Evolutionary conservation across 2,113 vertebrate species (phyloP).

Genomic region (Stercorarius parasiticus): DNA sequence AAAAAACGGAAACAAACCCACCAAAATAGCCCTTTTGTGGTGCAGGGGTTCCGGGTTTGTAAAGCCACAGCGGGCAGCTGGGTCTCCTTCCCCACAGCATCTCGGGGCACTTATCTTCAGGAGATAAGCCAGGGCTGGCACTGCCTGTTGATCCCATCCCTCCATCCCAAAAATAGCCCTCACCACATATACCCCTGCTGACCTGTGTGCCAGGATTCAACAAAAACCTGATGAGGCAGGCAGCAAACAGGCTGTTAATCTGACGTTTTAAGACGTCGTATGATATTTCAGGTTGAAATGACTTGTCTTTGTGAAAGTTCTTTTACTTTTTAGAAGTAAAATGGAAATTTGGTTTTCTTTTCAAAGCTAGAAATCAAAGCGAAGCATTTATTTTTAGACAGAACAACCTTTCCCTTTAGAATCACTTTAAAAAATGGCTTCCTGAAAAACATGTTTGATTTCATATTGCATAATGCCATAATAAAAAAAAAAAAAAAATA

Average conservation of each 20-base stretch:
- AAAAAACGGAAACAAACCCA: background rate
- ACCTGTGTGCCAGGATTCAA: background rate
- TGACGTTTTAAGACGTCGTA: background rate
- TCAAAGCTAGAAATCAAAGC: slow-evolving; percentile 43
- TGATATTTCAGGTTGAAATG: slow-evolving; percentile 11
- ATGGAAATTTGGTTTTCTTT: slow-evolving; percentile 33
- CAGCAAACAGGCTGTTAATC: slow-evolving; percentile 5
- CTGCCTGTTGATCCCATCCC: background rate
- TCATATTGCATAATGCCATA: background rate
- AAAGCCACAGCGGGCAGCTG: background rate
- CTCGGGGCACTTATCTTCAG: background rate
- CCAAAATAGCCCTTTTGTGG: background rate
- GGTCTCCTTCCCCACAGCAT: background rate
- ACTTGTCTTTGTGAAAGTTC: slow-evolving; percentile 12
- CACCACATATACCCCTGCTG: background rate
- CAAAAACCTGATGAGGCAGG: background rate
- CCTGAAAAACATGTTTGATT: background rate
- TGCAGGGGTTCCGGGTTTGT: background rate
- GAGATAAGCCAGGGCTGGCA: background rate
- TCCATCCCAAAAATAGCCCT: background rate
- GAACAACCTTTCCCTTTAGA: slow-evolving; percentile 23
- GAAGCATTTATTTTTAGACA: slow-evolving; percentile 35
- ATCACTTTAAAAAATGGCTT: slow-evolving; percentile 33
- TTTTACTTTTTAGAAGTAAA: slow-evolving; percentile 25
- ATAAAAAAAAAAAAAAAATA: background rate